Conservation (phyloP, 2,113 vertebrate species). For the Corythoichthys intestinalis region DNA sequence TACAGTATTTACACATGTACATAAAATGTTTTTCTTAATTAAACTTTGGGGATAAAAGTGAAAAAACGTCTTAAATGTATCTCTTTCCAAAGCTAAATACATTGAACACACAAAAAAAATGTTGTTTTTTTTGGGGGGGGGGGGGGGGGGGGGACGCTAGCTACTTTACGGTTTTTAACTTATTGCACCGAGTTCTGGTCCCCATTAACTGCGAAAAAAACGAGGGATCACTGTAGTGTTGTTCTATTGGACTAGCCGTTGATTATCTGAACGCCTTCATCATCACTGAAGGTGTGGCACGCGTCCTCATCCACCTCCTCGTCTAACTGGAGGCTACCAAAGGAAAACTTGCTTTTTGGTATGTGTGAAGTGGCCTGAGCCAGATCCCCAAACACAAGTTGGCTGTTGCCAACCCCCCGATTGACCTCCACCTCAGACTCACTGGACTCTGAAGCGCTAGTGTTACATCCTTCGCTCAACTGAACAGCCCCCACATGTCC, state of each 20-base stretch:
- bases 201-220: no score
- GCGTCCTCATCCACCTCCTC: conserved; percentile 76
- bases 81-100: no score
- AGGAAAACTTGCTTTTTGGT: conserved; percentile 75
- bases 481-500: conserved; percentile 72
- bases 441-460: conserved; percentile 87
- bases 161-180: no score
- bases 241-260: conserved; percentile 61
- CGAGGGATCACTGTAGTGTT: no score
- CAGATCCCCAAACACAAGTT: conserved; percentile 67
- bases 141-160: no score
- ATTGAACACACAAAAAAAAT: no score
- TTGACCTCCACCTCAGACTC: conserved; percentile 82
- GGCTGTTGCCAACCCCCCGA: conserved; percentile 60
- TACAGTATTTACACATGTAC: no score
- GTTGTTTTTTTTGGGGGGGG: no score
- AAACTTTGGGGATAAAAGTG: no score
- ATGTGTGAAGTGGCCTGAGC: conserved; percentile 68
- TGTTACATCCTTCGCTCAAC: conserved; percentile 79
- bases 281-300: conserved; percentile 75
- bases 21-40: no score
- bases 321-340: conserved; percentile 78
- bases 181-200: no score
- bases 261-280: conserved; percentile 74
- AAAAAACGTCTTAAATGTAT: no score